phyloP scores from a whole-genome alignment of 2,113 vertebrate species.

The Apodemus sylvaticus region DNA sequence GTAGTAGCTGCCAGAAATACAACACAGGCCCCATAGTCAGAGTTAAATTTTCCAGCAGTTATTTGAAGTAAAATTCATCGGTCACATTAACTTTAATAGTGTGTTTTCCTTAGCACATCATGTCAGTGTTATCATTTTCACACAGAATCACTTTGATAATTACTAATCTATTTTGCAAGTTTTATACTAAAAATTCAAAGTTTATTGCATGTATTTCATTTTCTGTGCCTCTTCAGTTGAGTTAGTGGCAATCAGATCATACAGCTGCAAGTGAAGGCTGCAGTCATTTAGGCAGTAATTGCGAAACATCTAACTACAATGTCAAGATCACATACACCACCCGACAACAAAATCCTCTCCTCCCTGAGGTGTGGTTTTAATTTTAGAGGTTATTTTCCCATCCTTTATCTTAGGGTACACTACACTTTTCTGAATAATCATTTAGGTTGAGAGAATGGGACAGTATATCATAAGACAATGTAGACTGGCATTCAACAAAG shows the following conservation, averaged over 20 bases:
- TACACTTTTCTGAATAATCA: background rate
- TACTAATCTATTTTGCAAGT: background rate
- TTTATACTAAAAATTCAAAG: background rate
- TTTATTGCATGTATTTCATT: background rate
- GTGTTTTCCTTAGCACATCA: background rate
- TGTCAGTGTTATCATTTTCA: background rate
- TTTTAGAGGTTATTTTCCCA: background rate
- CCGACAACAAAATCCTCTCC: background rate
- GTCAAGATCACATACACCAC: background rate
- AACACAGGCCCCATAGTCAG: background rate
- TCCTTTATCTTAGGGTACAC: background rate
- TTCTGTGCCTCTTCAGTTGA: background rate
- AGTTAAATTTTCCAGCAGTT: background rate
- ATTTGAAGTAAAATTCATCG: background rate
- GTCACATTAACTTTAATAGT: background rate
- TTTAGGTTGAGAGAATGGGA: background rate
- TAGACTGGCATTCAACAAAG: background rate
- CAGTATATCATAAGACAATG: background rate
- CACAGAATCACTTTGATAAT: background rate
- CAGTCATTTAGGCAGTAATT: background rate
- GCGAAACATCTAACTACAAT: background rate
- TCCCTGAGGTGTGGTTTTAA: background rate
- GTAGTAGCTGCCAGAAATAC: background rate
- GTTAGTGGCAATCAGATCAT: background rate
- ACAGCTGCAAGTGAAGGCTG: background rate